These are phyloP conservation scores for Odocoileus virginianus DNA, from an alignment of 2,113 vertebrate genomes.

Conservation along the genomic window DNA sequence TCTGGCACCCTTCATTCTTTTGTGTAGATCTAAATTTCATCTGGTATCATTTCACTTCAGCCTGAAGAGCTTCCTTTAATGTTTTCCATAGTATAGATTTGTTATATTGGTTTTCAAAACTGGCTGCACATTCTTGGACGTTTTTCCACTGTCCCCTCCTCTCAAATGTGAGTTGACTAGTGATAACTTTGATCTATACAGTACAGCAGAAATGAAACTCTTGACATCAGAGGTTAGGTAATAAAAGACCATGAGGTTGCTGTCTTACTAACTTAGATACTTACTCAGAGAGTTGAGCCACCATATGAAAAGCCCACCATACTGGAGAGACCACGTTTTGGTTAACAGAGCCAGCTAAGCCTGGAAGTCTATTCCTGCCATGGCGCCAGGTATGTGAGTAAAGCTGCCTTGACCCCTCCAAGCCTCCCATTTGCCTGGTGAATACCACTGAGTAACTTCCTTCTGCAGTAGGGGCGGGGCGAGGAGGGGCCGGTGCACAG, in stretches of 20 bases:
- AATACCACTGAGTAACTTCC: background rate
- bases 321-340: background rate
- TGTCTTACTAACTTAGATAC: background rate
- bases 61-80: background rate
- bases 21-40: background rate
- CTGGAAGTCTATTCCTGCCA: background rate
- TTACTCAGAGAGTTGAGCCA: background rate
- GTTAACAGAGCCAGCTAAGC: background rate
- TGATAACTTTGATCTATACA: background rate
- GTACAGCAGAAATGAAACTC: background rate
- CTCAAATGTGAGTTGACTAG: background rate
- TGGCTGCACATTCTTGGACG: background rate
- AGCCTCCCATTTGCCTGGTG: background rate
- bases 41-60: background rate
- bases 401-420: background rate
- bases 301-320: background rate
- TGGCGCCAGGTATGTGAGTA: background rate
- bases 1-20: background rate
- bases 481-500: too few species aligned
- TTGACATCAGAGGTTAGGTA: background rate
- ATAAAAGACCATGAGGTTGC: background rate
- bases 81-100: background rate
- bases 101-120: background rate
- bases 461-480: background rate
- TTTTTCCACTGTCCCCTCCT: background rate